Base-by-base conservation (phyloP, 1,140 invertebrate genomes). In the Drosophila littoralis region DNA sequence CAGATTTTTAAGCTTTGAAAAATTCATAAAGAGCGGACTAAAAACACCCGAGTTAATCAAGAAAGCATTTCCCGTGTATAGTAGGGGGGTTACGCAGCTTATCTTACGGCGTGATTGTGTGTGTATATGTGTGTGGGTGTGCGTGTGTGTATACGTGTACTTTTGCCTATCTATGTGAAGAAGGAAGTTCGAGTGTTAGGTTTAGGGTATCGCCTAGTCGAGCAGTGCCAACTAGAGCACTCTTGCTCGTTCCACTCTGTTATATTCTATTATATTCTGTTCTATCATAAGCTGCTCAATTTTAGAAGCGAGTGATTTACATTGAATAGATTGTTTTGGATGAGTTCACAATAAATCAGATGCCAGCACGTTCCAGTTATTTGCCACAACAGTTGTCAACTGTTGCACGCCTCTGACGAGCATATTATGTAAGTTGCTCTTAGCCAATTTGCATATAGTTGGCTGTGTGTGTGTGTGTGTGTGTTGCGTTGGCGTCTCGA, bases 381-480 rank as follows among this genome's bases (percentile, higher is more conserved):
- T 35, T 17, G 51, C 32, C 40, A 33, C 33, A 45, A 38, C 17
- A 50, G 17, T 70, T 66, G 60, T 64, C 78, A 79, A 75, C 78
- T 68, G 46, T 48, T 48, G 64, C 48, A 64, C 69, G 67, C 76
- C 55, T 77, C 35, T 40, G 48, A 54, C 35, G 7, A 15, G 35
- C 46, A 67, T 73, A 67, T 73, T 73, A 73, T 79, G 58, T 84
- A 81, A 58, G 76, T 80, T 36, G 10, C 67, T 78, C 65, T 77
- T 80, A 52, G 84, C 84, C 83, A 89, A 86, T 86, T 86, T 88
- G 84, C 83, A 88, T 88, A 88, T 22, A 22, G 1, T 22, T 3
- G 22, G 84, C 72, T 67, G 52, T 55, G 0, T 28, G 4, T 28
- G 22, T 28, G 22, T 28, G 22, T 52, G 52, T 40, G 15, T 54